phyloP scores from a whole-genome alignment of 2,113 vertebrate species.

The Gopherus flavomarginatus region DNA sequence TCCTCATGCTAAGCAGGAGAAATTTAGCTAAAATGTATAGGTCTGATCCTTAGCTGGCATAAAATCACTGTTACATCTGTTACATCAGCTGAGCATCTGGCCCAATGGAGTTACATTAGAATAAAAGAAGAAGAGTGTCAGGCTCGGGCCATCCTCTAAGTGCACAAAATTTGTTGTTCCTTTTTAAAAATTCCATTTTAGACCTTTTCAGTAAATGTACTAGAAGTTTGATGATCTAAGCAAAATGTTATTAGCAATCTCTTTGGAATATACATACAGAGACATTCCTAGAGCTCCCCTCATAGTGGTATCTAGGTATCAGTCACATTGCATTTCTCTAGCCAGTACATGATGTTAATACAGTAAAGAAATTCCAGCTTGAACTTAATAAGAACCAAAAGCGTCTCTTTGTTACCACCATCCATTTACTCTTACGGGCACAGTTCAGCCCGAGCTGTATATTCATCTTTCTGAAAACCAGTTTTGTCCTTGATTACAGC shows the following conservation, averaged over 20 bases:
- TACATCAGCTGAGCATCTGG: neutral
- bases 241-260: rapidly evolving
- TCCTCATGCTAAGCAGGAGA: neutral
- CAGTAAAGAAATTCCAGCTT: neutral
- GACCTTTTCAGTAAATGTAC: neutral
- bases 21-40: neutral
- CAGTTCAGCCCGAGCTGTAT: neutral
- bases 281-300: rapidly evolving
- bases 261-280: rapidly evolving
- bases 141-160: rapidly evolving
- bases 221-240: neutral
- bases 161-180: neutral
- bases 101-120: neutral
- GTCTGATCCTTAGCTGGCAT: neutral
- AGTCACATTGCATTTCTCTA: neutral
- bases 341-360: rapidly evolving
- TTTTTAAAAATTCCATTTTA: neutral
- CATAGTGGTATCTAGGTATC: neutral
- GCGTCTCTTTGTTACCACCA: neutral
- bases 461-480: neutral
- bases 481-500: neutral
- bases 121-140: rapidly evolving
- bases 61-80: neutral
- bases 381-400: neutral
- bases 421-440: neutral